These are phyloP conservation scores for Nyleta sp. DNA, from an alignment of 2,888 invertebrate genomes.

Conservation along the genomic window DNA sequence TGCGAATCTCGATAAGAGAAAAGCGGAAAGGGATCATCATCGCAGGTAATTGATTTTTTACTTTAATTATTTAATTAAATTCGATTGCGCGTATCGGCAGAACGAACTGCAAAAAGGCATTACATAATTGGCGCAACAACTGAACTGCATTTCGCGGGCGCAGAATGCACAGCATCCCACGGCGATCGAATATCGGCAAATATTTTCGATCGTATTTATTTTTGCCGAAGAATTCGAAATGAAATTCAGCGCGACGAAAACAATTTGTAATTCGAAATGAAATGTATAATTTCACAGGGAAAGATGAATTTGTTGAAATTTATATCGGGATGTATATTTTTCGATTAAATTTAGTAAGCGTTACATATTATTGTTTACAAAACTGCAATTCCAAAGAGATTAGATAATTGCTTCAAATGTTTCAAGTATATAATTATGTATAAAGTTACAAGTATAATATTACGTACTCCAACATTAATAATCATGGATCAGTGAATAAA, in stretches of 20 bases:
- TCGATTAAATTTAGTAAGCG: not conserved
- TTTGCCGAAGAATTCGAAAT: conserved; percentile 29
- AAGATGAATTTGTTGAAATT: not conserved
- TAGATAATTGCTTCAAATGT: not conserved
- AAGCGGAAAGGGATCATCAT: conserved; percentile 63
- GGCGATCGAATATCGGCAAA: conserved; percentile 20
- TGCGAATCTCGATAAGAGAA: conserved; percentile 74
- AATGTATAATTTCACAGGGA: not conserved
- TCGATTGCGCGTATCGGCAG: not conserved
- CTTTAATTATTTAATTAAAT: conserved; percentile 1
- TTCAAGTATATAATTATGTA: not conserved
- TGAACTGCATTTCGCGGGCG: not conserved
- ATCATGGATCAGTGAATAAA: conserved; percentile 25
- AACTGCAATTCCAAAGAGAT: not conserved
- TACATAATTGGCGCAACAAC: conserved; percentile 14
- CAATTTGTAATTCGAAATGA: conserved; percentile 12
- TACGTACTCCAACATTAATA: conserved; percentile 12
- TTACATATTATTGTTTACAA: not conserved
- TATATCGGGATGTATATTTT: not conserved
- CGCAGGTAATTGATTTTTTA: conserved; percentile 59
- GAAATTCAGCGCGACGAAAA: conserved; percentile 18
- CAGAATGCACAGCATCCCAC: conserved; percentile 5
- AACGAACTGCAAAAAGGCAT: conserved; percentile 2
- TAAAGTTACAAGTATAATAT: conserved; percentile 11
- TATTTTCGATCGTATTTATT: conserved; percentile 31